Evolutionary conservation across 1,140 invertebrate species (phyloP), one percentile per base, ranked within the genome.

Genomic region (Episyrphus balteatus): DNA sequence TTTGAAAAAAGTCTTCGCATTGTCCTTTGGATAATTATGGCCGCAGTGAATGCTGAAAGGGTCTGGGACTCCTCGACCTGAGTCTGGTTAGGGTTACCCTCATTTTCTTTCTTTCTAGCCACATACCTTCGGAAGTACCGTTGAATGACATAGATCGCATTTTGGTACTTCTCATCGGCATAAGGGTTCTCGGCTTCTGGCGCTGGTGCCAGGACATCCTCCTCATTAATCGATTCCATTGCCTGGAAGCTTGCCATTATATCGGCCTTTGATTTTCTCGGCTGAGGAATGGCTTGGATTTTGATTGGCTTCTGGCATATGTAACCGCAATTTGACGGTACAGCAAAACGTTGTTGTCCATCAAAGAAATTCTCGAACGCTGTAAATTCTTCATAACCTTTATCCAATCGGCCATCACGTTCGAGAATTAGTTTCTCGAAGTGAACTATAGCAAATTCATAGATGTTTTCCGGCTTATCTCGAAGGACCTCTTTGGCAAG

Each of bases 401-500:
- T 26, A 26, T 26, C 21, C 21, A 26, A 8, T 5, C 3, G 8
- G 21, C 21, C 21, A 26, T 26, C 21, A 5, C 21, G 21, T 26
- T 26, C 21, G 3, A 26, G 8, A 26, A 41, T 26, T 8, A 26
- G 21, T 26, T 26, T 26, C 21, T 26, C 21, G 21, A 26, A 26
- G 21, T 26, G 21, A 26, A 26, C 8, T 11, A 70, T 66, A 31
- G 73, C 74, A 54, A 69, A 75, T 18, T 67, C 60, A 50, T 73
- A 73, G n/a, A 75, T 54, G 49, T 76, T 65, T 5, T 54, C 44
- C 0, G 75, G 73, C 48, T 75, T 75, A 51, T 71, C 63, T 48
- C 68, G 70, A 31, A 76, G 57, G 5, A 75, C 73, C 50, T 74
- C 71, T 44, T 66, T 74, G 3, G 73, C 66, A 13, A 75, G 64